Conservation (phyloP, 2,113 vertebrate species). For the Onychostoma macrolepis region DNA sequence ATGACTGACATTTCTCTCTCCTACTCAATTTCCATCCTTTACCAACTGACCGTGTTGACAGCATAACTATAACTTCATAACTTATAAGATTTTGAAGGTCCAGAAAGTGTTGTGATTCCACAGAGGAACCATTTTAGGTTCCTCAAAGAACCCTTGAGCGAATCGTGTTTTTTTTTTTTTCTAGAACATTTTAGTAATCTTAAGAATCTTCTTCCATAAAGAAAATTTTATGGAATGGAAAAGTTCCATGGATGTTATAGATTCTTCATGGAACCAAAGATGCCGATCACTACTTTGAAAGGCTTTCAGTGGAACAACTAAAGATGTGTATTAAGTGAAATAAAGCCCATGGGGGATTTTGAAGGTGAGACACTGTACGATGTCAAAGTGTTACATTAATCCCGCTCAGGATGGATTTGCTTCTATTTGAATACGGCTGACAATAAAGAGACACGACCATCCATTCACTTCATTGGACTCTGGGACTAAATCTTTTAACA, state of each 20-base stretch:
- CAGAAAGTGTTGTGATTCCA: no score
- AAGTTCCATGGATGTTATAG: background rate
- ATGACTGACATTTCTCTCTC: background rate
- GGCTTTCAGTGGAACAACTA: background rate
- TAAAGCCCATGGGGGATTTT: conserved; percentile 3
- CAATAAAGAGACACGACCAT: background rate
- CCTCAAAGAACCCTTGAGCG: no score
- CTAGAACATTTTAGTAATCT: background rate
- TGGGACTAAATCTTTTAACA: background rate
- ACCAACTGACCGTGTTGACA: background rate
- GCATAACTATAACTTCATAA: no score
- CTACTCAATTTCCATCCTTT: conserved; percentile 27
- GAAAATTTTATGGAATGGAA: background rate
- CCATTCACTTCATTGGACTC: background rate
- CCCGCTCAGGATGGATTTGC: background rate
- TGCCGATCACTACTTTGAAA: background rate
- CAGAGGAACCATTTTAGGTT: background rate
- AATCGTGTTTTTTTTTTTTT: background rate
- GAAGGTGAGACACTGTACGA: background rate
- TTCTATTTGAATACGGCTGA: background rate
- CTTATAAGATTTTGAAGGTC: no score
- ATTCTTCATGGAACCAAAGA: background rate
- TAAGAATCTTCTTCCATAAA: background rate
- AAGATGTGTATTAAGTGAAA: background rate
- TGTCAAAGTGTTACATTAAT: background rate